Conservation (phyloP, 1,140 invertebrate species). For the Hermetia illucens region DNA sequence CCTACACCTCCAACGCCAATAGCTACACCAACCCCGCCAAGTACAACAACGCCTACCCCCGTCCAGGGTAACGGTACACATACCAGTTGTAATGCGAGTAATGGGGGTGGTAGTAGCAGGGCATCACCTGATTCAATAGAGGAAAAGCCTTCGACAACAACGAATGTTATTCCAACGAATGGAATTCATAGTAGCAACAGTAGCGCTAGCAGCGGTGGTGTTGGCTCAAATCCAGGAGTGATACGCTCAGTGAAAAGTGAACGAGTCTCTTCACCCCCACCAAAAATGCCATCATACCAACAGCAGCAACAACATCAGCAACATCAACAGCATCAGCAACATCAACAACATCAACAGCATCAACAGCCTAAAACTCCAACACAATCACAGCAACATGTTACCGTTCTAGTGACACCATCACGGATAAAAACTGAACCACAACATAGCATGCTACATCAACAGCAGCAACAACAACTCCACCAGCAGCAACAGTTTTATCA, state of each 20-base stretch:
- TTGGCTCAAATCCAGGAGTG: constrained; percentile 19
- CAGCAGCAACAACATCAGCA: constrained; percentile 17
- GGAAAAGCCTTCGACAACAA: constrained; percentile 22
- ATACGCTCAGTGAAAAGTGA: constrained; percentile 29
- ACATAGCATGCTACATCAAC: too few relatives aligned
- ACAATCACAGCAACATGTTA: constrained; percentile 21
- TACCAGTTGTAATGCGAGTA: constrained; percentile 13
- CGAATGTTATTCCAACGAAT: constrained; percentile 10
- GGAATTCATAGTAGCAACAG: constrained; percentile 1
- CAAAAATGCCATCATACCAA: constrained; percentile 24
- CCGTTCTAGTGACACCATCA: constrained; percentile 27
- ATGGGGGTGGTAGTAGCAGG: constrained; percentile 20
- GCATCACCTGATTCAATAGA: constrained; percentile 27
- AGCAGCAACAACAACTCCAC: constrained; percentile 28
- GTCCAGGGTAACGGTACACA: constrained; percentile 19
- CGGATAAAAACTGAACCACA: constrained; percentile 26
- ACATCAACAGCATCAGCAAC: constrained; percentile 13
- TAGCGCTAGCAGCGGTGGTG: constrained; percentile 4
- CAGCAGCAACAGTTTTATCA: constrained; percentile 12
- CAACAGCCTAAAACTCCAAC: constrained; percentile 6
- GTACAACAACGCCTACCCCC: neutral
- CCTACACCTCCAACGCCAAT: constrained; percentile 7
- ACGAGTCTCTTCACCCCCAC: constrained; percentile 21
- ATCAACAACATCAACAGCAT: constrained; percentile 6
- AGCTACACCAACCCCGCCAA: constrained; percentile 18